Evolutionary conservation across 2,888 invertebrate genomes (phyloP).

Genomic region (Tenthredo livida): DNA sequence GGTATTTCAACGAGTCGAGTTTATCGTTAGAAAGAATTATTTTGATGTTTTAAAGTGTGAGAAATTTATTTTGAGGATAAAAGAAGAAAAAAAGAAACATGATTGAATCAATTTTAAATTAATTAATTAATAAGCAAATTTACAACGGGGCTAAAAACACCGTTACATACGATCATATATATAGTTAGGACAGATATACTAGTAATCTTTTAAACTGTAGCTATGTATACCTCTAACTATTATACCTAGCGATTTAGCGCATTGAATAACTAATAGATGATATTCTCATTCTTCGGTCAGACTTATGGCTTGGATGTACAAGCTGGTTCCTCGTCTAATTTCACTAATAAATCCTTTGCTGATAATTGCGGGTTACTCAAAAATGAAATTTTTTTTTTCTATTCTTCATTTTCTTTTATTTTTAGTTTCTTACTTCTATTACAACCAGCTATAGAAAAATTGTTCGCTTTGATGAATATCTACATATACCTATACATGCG

Average conservation of each 20-base stretch:
- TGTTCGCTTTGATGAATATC: too few species aligned
- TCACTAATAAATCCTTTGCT: constrained; percentile 32
- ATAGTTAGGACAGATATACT: background rate
- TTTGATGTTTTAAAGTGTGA: too few species aligned
- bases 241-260: background rate
- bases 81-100: background rate
- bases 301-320: too few species aligned
- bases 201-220: constrained; percentile 12
- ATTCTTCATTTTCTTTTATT: background rate
- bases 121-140: constrained; percentile 3
- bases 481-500: too few species aligned
- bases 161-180: background rate
- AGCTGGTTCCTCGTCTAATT: constrained; percentile 6
- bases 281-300: too few species aligned
- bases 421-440: background rate
- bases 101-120: background rate
- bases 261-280: background rate
- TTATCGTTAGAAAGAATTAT: background rate
- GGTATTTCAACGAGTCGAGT: too few species aligned
- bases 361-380: constrained; percentile 13
- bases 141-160: background rate
- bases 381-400: too few species aligned
- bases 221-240: background rate
- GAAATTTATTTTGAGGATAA: background rate
- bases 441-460: too few species aligned